Percentiles rank a stretch among this genome's conserved stretches.
phyloP scores from a whole-genome alignment of 2,113 vertebrate genomes.

The Pardalotus punctatus region DNA sequence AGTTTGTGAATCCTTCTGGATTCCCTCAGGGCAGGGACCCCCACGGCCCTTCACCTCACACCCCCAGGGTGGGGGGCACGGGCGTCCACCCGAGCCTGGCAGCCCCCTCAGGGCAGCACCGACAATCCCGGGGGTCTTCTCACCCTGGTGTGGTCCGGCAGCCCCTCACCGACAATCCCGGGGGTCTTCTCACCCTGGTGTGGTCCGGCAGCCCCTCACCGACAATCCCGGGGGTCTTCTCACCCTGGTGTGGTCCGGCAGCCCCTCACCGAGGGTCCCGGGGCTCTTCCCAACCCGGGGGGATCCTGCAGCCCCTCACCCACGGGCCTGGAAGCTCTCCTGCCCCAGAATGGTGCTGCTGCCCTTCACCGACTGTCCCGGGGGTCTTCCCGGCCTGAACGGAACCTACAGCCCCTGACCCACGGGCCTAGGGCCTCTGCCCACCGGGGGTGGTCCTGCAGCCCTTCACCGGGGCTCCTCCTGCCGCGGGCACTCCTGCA shows the following conservation, averaged over 20 bases:
- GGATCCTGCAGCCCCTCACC: not conserved
- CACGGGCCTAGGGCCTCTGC: not conserved
- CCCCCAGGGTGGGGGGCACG: no score
- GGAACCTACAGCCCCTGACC: not conserved
- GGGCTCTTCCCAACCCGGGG: no score
- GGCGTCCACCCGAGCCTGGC: not conserved
- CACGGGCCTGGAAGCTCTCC: not conserved
- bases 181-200: no score
- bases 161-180: not conserved
- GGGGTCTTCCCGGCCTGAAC: no score
- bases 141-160: not conserved
- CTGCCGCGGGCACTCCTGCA: not conserved
- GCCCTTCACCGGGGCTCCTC: not conserved
- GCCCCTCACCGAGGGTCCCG: not conserved
- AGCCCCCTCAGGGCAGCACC: not conserved
- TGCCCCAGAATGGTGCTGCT: no score
- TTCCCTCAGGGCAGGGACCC: not conserved
- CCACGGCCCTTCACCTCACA: fast-evolving
- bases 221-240: not conserved
- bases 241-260: not conserved
- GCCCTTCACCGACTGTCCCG: not conserved
- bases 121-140: not conserved
- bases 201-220: not conserved
- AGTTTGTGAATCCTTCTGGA: not conserved
- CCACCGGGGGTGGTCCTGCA: not conserved